Evolutionary conservation across 2,888 invertebrate genomes (phyloP), one percentile per base, ranked within the genome.

Genomic region (Eurytoma adleriae): DNA sequence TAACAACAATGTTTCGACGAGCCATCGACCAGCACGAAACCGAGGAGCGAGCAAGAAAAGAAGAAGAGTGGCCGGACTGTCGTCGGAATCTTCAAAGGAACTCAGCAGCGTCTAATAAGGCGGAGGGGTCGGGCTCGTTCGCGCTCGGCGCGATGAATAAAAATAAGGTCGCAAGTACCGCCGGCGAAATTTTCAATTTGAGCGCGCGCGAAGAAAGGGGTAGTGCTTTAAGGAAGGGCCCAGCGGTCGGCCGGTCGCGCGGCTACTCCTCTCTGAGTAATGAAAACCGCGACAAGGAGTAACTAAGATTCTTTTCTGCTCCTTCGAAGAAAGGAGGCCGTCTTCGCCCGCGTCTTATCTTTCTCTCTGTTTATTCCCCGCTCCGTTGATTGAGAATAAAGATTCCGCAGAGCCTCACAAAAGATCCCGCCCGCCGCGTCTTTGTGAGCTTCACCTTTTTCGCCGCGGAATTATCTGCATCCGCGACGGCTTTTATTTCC

Each of bases 181-280:
- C 86, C 86, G 88, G 88, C 88, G 59, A 88, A 85, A 87, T 87
- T 85, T 86, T 84, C 87, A 87, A 88, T 89, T 86, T 85, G 84
- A 85, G 85, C 83, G 82, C 85, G 71, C 68, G 50, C 69, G 69
- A 61, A 81, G 79, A 73, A 74, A 80, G 27, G 62, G 59, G 24
- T n/a, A 52, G 57, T 40, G 66, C 66, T 77, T 61, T 20, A 67
- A 57, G 48, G 50, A 40, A 10, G 40, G 40, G 40, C 40, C 40
- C 40, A 10, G 10, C 10, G 40, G 40, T 40, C 40, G 71, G 61
- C 66, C 30, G 7, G 50, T 76, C 66, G 30, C 10, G 40, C 14
- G 59, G 72, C 72, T 77, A 64, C 80, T 61, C 48, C 14, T 69
- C 61, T 57, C 50, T 74, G 74, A 66, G 76, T 85, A 85, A 84